phyloP scores from a whole-genome alignment of 2,888 invertebrate species.

The Drosophila neoperkinsi region DNA sequence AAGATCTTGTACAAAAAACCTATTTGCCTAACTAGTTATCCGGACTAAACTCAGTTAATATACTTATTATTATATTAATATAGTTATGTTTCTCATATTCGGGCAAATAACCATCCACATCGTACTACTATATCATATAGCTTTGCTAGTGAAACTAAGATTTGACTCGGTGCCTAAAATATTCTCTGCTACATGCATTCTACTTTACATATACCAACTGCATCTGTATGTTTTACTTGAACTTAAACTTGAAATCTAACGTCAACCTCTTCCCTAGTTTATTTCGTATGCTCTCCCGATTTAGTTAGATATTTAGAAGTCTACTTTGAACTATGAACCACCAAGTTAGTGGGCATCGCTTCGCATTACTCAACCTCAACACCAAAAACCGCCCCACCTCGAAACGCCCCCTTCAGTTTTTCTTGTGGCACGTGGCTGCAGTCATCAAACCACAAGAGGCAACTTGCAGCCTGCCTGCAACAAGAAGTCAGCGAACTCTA shows the following conservation, averaged over 20 bases:
- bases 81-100: not conserved
- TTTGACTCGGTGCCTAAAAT: not conserved
- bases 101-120: not conserved
- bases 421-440: constrained; percentile 55
- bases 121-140: not conserved
- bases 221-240: not conserved
- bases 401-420: not conserved
- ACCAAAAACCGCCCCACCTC: constrained; percentile 2
- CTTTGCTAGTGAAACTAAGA: not conserved
- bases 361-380: constrained; percentile 48
- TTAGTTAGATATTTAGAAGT: constrained; percentile 4
- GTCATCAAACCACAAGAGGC: constrained; percentile 44
- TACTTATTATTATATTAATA: not conserved
- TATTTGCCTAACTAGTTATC: not conserved
- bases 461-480: constrained; percentile 18
- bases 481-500: constrained; percentile 68
- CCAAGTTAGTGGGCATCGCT: constrained; percentile 7
- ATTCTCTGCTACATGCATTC: not conserved
- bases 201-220: not conserved
- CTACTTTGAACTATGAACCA: constrained; percentile 13
- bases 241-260: not conserved
- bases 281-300: not conserved
- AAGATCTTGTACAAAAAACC: too few species aligned
- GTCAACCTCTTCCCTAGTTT: not conserved
- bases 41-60: not conserved